phyloP scores from a whole-genome alignment of 1,140 invertebrate species.

The Myzus persicae region DNA sequence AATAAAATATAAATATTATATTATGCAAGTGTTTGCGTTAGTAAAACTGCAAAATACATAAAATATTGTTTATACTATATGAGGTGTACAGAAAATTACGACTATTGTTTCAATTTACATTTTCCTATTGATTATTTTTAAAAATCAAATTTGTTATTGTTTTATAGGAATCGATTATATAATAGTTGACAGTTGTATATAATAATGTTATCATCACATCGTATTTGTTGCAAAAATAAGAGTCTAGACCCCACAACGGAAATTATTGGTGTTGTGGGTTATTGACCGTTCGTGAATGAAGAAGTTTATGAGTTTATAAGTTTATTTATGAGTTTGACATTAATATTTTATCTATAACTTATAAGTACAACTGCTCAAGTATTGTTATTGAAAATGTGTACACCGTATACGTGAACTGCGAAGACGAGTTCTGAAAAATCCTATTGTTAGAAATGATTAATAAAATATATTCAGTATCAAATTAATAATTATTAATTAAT shows the following conservation, averaged over 20 bases:
- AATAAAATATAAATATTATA: too few relatives aligned
- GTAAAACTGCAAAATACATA: not conserved
- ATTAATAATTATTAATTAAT: too few relatives aligned
- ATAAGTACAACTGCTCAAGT: not conserved
- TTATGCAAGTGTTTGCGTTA: not conserved
- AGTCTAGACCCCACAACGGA: not conserved
- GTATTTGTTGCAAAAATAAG: not conserved
- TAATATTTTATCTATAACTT: not conserved
- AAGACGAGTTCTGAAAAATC: not conserved
- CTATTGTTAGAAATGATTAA: not conserved
- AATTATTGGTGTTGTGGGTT: conserved; percentile 19
- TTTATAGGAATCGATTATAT: not conserved
- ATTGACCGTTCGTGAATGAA: conserved; percentile 1
- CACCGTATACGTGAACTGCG: not conserved
- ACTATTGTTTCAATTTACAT: not conserved
- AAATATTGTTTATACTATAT: not conserved
- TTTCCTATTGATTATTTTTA: not conserved
- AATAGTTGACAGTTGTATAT: not conserved
- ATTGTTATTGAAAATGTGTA: not conserved
- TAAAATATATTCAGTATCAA: not conserved
- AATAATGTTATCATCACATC: not conserved
- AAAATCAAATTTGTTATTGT: not conserved
- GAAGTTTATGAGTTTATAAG: conserved; percentile 2
- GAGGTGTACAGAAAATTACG: not conserved
- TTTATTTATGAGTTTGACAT: conserved; percentile 15